These are phyloP conservation scores for Knipowitschia caucasica DNA, from an alignment of 2,797 vertebrate species.

Conservation along the genomic window DNA sequence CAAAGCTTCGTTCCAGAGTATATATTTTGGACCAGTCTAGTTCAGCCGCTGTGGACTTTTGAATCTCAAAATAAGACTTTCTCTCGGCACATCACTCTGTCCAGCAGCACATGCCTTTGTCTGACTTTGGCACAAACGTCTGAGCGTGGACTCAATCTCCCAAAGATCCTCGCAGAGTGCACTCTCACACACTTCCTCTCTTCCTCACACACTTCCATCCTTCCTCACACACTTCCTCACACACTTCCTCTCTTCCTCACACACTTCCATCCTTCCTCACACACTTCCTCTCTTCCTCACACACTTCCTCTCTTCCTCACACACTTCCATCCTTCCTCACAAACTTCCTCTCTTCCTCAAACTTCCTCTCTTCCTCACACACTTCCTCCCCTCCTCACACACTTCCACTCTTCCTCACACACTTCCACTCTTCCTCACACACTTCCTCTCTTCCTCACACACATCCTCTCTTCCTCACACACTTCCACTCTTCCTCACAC, in stretches of 20 bases:
- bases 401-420: conserved; percentile 36
- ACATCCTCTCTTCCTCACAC: conserved; percentile 10
- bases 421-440: conserved; percentile 10
- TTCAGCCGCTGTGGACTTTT: too few relatives aligned
- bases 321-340: conserved; percentile 8
- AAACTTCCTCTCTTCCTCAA: too few relatives aligned
- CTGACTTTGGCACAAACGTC: conserved; percentile 35
- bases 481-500: conserved; percentile 36
- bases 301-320: conserved; percentile 29
- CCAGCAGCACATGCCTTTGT: conserved; percentile 37
- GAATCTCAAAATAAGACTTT: too few relatives aligned
- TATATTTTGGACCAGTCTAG: too few relatives aligned
- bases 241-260: conserved; percentile 16
- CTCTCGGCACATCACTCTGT: neutral
- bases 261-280: too few relatives aligned
- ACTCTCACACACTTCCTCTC: conserved; percentile 8
- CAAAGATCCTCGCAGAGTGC: too few relatives aligned
- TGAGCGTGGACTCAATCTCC: conserved; percentile 18
- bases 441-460: conserved; percentile 36
- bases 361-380: conserved; percentile 36
- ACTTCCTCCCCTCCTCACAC: conserved; percentile 10
- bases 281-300: conserved; percentile 40
- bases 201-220: too few relatives aligned
- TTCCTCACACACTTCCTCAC: too few relatives aligned
- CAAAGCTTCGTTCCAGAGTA: too few relatives aligned